Evolutionary conservation across 2,888 invertebrate genomes (phyloP).

Genomic region (Temnothorax rugatulus): DNA sequence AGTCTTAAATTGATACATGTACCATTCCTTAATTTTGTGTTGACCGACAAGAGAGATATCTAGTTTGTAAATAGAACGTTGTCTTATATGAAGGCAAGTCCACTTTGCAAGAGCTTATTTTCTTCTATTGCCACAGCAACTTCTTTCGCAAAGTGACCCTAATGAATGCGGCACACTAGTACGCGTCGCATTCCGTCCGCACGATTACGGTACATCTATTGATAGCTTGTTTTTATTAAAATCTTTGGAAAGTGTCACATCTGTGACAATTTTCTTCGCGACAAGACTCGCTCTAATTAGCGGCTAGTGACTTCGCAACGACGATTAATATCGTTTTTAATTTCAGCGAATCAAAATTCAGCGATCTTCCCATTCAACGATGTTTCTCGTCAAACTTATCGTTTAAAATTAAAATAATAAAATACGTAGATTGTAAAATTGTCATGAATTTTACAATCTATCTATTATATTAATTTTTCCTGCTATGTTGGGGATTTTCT

Average conservation of each 20-base stretch:
- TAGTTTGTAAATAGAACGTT: not conserved
- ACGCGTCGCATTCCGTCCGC: not conserved
- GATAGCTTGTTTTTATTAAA: not conserved
- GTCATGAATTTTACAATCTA: not conserved
- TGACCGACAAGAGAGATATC: not conserved
- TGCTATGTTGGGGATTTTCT: slow-evolving; percentile 5
- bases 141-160: slow-evolving; percentile 6
- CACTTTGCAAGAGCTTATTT: not conserved
- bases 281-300: not conserved
- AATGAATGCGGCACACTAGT: not conserved
- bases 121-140: not conserved
- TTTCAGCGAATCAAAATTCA: not conserved
- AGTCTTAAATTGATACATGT: not conserved
- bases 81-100: not conserved
- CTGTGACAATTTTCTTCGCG: not conserved
- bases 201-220: slow-evolving; percentile 1
- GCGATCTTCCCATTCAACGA: not conserved
- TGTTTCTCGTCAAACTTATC: not conserved
- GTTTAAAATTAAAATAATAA: slow-evolving; percentile 1
- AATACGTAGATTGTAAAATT: too few relatives aligned
- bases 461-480: not conserved
- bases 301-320: not conserved
- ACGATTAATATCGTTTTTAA: not conserved
- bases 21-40: not conserved
- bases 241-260: slow-evolving; percentile 8